Evolutionary conservation across 1,140 invertebrate genomes (phyloP), one percentile per base, ranked within the genome.

Genomic region (Ectropis grisescens): DNA sequence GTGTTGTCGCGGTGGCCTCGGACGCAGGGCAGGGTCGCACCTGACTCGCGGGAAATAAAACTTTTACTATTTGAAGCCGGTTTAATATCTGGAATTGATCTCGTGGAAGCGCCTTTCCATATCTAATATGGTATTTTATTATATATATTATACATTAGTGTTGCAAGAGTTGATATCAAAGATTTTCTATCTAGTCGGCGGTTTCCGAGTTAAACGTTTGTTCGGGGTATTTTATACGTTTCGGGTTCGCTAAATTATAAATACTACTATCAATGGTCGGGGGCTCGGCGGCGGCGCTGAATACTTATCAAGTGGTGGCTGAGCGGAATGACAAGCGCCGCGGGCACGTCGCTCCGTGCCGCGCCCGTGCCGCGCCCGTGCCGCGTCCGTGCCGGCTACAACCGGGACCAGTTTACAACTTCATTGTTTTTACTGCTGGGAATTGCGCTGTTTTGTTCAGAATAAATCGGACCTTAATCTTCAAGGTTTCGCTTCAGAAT

Each of bases 11-110:
- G n/a, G n/a, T n/a, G n/a, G n/a, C n/a, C n/a, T n/a, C n/a, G n/a
- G n/a, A n/a, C n/a, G n/a, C n/a, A n/a, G n/a, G n/a, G n/a, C n/a
- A 2, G 24, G 41, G 35, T 37, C 31, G 12, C 47, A 41, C 45
- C 40, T 36, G 33, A 29, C 50, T 42, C 39, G 12, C 23, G 46
- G 47, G 51, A 61, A 61, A 61, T 61, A 42, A 43, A 47, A 41
- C 22, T 47, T 47, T 47, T 47, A 41, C 31, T 34, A 41, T 46
- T 37, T 23, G 25, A 31, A 37, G 38, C 26, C 16, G 26, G 10
- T 41, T 47, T 47, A 35, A 47, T 47, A 47, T 47, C 24, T 41
- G 30, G 29, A 37, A 37, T 47, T 37, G 34, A 47, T 47, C 26
- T 16, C 13, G 11, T 7, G 11, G 16, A 27, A 26, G 24, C 4